Percentiles rank a stretch among this genome's conserved stretches.
These are phyloP conservation scores for Acrossocheilus fasciatus DNA, from an alignment of 2,797 vertebrate genomes.

Conservation along the genomic window DNA sequence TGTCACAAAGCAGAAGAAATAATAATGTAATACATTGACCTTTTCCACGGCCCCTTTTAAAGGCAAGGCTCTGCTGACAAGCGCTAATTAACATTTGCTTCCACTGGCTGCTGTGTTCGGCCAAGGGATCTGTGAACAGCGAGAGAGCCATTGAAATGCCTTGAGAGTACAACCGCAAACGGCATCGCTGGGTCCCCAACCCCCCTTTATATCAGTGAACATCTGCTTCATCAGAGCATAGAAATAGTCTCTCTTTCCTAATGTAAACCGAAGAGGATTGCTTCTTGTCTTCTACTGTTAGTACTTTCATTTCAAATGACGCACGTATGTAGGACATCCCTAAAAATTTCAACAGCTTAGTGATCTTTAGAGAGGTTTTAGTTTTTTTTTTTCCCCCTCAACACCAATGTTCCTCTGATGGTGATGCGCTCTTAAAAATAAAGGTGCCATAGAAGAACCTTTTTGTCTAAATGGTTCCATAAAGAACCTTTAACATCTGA, in stretches of 20 bases:
- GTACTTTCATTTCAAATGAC: background rate
- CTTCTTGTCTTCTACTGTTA: background rate
- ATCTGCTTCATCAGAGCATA: background rate
- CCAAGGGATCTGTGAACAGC: conserved; percentile 71
- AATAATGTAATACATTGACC: conserved; percentile 76
- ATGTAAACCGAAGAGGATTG: background rate
- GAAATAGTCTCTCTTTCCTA: background rate
- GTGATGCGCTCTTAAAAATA: too few species aligned
- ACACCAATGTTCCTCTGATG: background rate
- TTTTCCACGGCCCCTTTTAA: conserved; percentile 76
- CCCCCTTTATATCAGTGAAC: conserved; percentile 7
- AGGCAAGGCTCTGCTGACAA: conserved; percentile 72
- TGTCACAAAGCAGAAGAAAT: conserved; percentile 74
- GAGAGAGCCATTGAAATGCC: conserved; percentile 41
- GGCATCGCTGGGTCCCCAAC: background rate
- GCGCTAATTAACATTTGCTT: conserved; percentile 81
- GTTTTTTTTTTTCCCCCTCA: background rate
- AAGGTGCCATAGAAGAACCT: too few species aligned
- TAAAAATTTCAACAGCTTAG: background rate
- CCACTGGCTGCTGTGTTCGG: conserved; percentile 74
- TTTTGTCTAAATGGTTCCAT: too few species aligned
- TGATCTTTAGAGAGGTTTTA: background rate
- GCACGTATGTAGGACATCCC: background rate
- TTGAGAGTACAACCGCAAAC: conserved; percentile 69
- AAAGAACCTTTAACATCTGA: too few species aligned